Conservation (phyloP, 2,797 vertebrate genomes). For the Melanotaenia trifasciata region DNA sequence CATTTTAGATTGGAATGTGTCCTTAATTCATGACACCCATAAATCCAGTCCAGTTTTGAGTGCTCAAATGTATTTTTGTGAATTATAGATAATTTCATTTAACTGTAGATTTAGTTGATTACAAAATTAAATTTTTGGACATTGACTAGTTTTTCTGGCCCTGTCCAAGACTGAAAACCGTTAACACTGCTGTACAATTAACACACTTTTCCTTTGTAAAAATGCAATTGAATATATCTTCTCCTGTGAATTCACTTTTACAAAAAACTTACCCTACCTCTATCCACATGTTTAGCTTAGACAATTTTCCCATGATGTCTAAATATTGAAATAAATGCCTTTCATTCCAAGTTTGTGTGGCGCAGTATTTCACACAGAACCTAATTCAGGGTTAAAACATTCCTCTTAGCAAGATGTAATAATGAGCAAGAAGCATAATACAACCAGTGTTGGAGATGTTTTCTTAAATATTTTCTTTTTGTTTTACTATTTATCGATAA, state of each 20-base stretch:
- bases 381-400: background rate
- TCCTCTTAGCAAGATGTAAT: background rate
- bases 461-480: background rate
- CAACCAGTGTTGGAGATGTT: background rate
- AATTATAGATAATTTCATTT: slow-evolving; percentile 54
- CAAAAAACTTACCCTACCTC: slow-evolving; percentile 63
- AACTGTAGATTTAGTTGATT: slow-evolving; percentile 47
- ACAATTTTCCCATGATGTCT: slow-evolving; percentile 62
- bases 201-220: slow-evolving; percentile 45
- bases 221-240: slow-evolving; percentile 5
- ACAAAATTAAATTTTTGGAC: slow-evolving; percentile 34
- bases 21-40: slow-evolving; percentile 19
- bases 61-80: slow-evolving; percentile 60
- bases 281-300: slow-evolving; percentile 67
- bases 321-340: slow-evolving; percentile 64
- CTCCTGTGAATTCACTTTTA: slow-evolving; percentile 35
- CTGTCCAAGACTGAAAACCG: slow-evolving; percentile 38
- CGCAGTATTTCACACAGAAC: slow-evolving; percentile 36
- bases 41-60: slow-evolving; percentile 31
- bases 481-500: background rate
- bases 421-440: background rate
- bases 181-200: slow-evolving; percentile 62
- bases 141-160: slow-evolving; percentile 41
- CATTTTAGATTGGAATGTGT: slow-evolving; percentile 53
- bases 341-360: slow-evolving; percentile 58